A percentile compares a stretch with the other conserved stretches of the same genome.
These are phyloP conservation scores for Drosophila gunungcola DNA, from an alignment of 1,140 invertebrate species.

Conservation along the genomic window DNA sequence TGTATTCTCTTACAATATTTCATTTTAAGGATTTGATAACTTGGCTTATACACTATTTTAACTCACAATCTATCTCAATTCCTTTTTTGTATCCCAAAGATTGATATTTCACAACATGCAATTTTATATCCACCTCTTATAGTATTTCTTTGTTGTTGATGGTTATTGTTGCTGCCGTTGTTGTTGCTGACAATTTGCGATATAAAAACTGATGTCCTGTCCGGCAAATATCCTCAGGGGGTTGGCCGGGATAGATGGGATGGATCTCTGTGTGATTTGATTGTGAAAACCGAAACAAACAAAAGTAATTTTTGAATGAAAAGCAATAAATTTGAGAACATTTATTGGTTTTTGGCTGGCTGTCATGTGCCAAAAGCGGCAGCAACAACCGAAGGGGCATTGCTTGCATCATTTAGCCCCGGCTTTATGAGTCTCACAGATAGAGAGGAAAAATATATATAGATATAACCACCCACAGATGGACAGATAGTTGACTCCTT, in stretches of 20 bases:
- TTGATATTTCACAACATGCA: conserved; percentile 25
- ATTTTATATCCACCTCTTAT: conserved; percentile 12
- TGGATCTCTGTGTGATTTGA: conserved; percentile 44
- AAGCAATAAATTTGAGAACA: conserved; percentile 83
- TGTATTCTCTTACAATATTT: no score
- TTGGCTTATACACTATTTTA: no score
- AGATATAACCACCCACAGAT: conserved; percentile 51
- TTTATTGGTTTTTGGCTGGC: conserved; percentile 80
- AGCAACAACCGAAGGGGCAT: conserved; percentile 40
- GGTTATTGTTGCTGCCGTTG: conserved; percentile 2
- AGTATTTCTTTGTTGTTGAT: conserved; percentile 21
- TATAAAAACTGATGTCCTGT: conserved; percentile 56
- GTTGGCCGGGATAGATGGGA: conserved; percentile 30
- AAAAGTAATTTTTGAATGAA: conserved; percentile 80
- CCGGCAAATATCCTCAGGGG: conserved; percentile 43
- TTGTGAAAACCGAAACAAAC: conserved; percentile 73
- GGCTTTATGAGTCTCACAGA: conserved; percentile 51
- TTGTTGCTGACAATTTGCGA: conserved; percentile 40
- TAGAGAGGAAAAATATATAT: not conserved
- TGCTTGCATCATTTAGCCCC: conserved; percentile 67
- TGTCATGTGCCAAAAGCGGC: conserved; percentile 52
- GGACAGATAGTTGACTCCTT: conserved; percentile 56
- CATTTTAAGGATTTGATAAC: no score
- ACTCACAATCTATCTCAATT: not conserved
- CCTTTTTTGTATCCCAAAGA: conserved; percentile 6